Evolutionary conservation across 2,888 invertebrate genomes (phyloP).

Genomic region (Mystacides longicornis): DNA sequence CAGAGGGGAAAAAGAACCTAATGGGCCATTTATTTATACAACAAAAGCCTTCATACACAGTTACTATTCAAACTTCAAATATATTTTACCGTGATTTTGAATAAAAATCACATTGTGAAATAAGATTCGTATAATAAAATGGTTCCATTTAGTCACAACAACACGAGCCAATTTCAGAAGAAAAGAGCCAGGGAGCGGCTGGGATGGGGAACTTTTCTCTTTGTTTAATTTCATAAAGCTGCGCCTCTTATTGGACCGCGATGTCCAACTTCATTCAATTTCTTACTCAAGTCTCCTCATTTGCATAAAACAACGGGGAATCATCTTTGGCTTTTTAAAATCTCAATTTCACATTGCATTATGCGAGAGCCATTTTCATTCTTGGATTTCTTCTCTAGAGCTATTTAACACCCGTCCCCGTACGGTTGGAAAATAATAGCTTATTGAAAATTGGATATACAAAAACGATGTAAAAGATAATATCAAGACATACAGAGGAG

Average conservation of each 20-base stretch:
- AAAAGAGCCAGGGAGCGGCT: too few species aligned
- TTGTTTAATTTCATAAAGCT: background rate
- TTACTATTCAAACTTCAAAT: background rate
- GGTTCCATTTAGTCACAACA: background rate
- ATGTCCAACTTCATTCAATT: background rate
- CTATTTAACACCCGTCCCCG: background rate
- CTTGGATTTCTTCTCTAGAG: background rate
- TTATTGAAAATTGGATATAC: background rate
- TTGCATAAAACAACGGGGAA: background rate
- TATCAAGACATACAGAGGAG: too few species aligned
- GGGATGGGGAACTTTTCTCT: background rate
- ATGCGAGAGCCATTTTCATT: background rate
- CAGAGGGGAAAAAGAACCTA: background rate
- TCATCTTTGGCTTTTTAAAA: background rate
- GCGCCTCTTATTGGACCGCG: background rate
- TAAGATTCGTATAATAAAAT: background rate
- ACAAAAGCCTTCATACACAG: background rate
- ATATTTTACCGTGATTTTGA: background rate
- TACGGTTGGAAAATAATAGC: background rate
- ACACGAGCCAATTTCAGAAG: background rate
- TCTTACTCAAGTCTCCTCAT: background rate
- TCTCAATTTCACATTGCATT: background rate
- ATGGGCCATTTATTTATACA: background rate
- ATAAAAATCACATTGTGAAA: background rate
- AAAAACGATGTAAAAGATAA: too few species aligned